phyloP scores from a whole-genome alignment of 2,113 vertebrate species.

The Meles meles region DNA sequence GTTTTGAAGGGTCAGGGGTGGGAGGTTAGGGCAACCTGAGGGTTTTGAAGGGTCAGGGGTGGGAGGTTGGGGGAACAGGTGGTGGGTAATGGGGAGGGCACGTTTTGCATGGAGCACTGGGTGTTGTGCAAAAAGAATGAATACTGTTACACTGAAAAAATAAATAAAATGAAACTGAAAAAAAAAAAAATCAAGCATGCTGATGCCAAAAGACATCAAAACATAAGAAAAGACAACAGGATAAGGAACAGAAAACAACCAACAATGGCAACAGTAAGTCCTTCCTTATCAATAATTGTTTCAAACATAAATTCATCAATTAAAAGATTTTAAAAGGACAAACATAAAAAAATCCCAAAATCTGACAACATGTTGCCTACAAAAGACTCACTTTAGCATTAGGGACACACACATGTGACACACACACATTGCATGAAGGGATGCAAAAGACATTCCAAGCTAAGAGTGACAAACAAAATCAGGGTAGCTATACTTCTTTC shows the following conservation, averaged over 20 bases:
- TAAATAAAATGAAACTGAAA: no score
- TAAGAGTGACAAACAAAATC: background rate
- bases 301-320: background rate
- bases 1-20: no score
- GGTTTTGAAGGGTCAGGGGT: no score
- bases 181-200: background rate
- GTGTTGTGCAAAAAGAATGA: no score
- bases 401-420: background rate
- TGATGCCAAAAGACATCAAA: background rate
- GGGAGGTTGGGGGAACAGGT: no score
- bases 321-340: background rate
- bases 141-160: no score
- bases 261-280: background rate
- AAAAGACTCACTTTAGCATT: background rate
- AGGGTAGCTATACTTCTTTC: background rate
- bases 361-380: background rate
- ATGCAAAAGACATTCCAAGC: background rate
- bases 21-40: no score
- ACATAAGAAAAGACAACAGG: background rate
- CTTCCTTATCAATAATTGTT: background rate
- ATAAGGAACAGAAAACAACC: background rate
- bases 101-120: no score
- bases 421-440: background rate
- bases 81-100: no score
- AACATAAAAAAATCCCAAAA: background rate